Evolutionary conservation across 2,797 vertebrate genomes (phyloP).

Genomic region (Enoplosus armatus): DNA sequence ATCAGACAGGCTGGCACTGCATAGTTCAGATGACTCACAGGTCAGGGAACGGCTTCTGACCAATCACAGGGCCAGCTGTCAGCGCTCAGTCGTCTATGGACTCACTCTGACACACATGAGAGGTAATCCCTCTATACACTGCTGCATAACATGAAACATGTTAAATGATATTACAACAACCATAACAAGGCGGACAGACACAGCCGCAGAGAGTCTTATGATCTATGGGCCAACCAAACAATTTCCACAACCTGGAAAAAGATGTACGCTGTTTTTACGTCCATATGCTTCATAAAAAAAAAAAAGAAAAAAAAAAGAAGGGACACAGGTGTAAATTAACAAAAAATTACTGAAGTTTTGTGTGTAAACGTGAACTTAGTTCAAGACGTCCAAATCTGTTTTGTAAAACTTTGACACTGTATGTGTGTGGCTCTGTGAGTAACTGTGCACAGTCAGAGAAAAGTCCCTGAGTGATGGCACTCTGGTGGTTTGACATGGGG

Average conservation of each 20-base stretch:
- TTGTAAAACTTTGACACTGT: too few species aligned
- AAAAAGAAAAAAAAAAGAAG: too few species aligned
- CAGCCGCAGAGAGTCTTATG: neutral
- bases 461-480: neutral
- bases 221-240: neutral
- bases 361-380: neutral
- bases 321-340: neutral
- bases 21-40: conserved; percentile 50
- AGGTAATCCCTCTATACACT: neutral
- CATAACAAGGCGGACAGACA: neutral
- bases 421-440: neutral
- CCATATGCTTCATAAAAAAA: neutral
- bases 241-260: neutral
- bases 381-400: neutral
- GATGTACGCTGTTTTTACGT: too few species aligned
- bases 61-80: conserved; percentile 51
- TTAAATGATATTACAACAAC: neutral
- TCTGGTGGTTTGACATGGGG: neutral
- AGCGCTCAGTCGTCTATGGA: conserved; percentile 35
- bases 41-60: conserved; percentile 44
- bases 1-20: conserved; percentile 27
- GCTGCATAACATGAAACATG: neutral
- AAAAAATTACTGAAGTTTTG: too few species aligned
- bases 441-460: neutral
- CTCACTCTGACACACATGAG: conserved; percentile 19